Percentiles rank a stretch among this genome's conserved stretches.
phyloP scores from a whole-genome alignment of 2,888 invertebrate species.

The Gymnoscelis rufifasciata region DNA sequence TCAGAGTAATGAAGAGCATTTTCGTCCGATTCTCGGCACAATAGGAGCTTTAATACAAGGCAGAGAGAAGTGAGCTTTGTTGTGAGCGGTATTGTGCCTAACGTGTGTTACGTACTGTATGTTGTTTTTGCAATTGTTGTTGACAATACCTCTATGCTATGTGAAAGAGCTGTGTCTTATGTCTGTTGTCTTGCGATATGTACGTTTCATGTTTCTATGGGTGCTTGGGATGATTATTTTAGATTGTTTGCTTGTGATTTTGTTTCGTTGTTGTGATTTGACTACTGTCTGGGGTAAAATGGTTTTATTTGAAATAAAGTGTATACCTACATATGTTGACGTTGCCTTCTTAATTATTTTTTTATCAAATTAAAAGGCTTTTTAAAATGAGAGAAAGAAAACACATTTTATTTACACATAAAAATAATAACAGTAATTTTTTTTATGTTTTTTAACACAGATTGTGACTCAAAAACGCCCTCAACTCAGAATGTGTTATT shows the following conservation, averaged over 20 bases:
- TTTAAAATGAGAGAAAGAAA: too few species aligned
- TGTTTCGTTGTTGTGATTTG: neutral
- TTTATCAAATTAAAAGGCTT: too few species aligned
- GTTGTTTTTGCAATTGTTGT: conserved; percentile 68
- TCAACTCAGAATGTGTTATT: too few species aligned
- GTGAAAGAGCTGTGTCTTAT: conserved; percentile 41
- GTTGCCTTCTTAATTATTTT: too few species aligned
- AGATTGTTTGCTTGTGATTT: neutral
- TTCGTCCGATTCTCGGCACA: conserved; percentile 77
- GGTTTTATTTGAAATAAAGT: too few species aligned
- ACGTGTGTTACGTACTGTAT: conserved; percentile 64
- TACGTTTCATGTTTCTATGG: conserved; percentile 13
- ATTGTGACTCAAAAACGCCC: too few species aligned
- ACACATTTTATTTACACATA: too few species aligned
- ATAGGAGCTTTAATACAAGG: conserved; percentile 75
- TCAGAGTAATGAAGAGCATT: conserved; percentile 81
- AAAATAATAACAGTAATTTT: too few species aligned
- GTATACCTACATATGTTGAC: too few species aligned
- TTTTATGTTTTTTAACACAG: too few species aligned
- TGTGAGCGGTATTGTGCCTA: conserved; percentile 60
- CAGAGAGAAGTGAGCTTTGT: conserved; percentile 74
- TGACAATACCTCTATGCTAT: conserved; percentile 52
- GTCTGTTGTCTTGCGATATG: conserved; percentile 34
- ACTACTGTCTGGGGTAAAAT: too few species aligned
- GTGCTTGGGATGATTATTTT: conserved; percentile 6